Percentiles rank a stretch among this genome's conserved stretches.
phyloP scores from a whole-genome alignment of 2,888 invertebrate genomes.

The Harpalus rubripes region DNA sequence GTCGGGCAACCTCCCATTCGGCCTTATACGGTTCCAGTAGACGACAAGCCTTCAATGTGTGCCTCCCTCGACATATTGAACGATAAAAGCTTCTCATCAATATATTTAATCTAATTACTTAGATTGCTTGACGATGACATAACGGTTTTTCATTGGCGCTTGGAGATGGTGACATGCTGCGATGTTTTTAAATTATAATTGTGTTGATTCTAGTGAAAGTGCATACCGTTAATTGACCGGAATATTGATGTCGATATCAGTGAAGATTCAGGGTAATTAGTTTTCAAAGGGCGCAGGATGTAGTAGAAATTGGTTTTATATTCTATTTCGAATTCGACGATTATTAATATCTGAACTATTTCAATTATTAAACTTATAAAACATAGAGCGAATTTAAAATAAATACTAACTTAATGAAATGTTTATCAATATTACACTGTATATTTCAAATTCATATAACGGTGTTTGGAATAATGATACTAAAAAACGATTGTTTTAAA shows the following conservation, averaged over 20 bases:
- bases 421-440: no score
- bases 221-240: conserved; percentile 2
- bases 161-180: not conserved
- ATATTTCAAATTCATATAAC: no score
- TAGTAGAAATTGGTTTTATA: not conserved
- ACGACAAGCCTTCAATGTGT: conserved; percentile 1
- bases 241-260: conserved; percentile 9
- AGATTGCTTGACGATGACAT: conserved; percentile 28
- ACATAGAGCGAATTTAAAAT: no score
- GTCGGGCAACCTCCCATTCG: no score
- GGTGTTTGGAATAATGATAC: no score
- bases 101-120: conserved; percentile 44
- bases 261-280: conserved; percentile 14
- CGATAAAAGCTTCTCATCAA: conserved; percentile 36
- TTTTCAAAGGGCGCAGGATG: not conserved
- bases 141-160: not conserved
- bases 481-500: no score
- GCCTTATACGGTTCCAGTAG: no score
- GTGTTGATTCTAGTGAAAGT: conserved; percentile 17
- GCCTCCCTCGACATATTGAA: not conserved
- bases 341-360: no score
- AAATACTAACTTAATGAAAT: no score
- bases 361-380: no score
- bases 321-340: no score
- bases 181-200: conserved; percentile 18